These are phyloP conservation scores for Pocota personata DNA, from an alignment of 2,888 invertebrate genomes.

Conservation along the genomic window DNA sequence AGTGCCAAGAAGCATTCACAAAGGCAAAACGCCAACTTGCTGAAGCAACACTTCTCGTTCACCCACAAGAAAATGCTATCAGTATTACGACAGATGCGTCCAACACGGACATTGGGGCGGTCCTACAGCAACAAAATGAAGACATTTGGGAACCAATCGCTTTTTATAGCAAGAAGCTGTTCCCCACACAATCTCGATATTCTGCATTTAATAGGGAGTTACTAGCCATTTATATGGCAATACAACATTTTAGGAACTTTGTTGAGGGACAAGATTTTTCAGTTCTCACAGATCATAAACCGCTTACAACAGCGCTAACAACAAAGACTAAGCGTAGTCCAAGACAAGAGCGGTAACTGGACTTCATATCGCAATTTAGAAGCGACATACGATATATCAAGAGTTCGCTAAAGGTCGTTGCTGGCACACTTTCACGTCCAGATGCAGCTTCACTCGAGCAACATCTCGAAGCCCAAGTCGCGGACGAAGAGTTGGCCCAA, in stretches of 20 bases:
- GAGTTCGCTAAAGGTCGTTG: constrained; percentile 17
- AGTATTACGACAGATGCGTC: constrained; percentile 76
- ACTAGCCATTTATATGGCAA: not conserved
- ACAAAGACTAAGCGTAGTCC: too few relatives aligned
- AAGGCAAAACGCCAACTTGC: not conserved
- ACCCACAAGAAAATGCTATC: not conserved
- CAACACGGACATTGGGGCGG: constrained; percentile 79
- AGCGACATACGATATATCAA: too few relatives aligned
- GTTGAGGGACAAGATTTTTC: not conserved
- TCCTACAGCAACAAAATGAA: constrained; percentile 77
- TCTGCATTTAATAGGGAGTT: constrained; percentile 7
- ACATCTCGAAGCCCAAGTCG: not conserved
- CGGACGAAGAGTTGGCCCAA: not conserved
- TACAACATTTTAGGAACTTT: not conserved
- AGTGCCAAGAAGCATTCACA: not conserved
- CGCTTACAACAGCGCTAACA: not conserved
- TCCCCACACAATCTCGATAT: not conserved
- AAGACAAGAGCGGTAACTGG: too few relatives aligned
- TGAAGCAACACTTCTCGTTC: not conserved
- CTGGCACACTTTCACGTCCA: not conserved
- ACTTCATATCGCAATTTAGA: too few relatives aligned
- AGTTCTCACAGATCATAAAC: not conserved
- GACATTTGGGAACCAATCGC: not conserved
- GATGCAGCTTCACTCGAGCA: not conserved
- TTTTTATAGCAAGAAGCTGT: not conserved